phyloP scores from a whole-genome alignment of 2,888 invertebrate genomes.

The Oscheius sp. region DNA sequence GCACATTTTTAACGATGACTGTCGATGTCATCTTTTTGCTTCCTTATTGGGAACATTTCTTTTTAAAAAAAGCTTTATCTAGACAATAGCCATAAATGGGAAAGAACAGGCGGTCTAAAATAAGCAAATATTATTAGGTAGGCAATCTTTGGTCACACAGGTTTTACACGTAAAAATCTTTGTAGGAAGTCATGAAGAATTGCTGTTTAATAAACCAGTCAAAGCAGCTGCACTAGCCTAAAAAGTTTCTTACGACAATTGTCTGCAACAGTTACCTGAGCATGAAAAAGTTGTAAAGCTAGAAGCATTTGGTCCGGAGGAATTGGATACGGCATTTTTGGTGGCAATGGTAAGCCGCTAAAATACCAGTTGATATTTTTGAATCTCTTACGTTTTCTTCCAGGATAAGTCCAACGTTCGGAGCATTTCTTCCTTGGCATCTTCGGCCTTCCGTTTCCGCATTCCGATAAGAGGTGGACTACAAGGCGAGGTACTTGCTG shows the following conservation, averaged over 20 bases:
- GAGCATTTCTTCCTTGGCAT: slow-evolving; percentile 4
- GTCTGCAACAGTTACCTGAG: no score
- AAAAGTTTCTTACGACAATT: no score
- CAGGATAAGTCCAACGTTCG: slow-evolving; percentile 33
- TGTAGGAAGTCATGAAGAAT: slow-evolving; percentile 10
- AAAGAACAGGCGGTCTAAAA: neutral
- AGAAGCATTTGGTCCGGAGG: slow-evolving; percentile 34
- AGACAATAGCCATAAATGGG: no score
- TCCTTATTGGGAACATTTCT: neutral
- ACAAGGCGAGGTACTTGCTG: slow-evolving; percentile 13
- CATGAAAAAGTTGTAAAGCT: slow-evolving; percentile 37
- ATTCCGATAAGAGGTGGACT: slow-evolving; percentile 2
- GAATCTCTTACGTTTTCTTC: slow-evolving; percentile 10
- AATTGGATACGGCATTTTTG: slow-evolving; percentile 25
- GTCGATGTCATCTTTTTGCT: neutral
- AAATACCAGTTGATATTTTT: neutral
- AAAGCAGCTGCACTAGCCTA: slow-evolving; percentile 11
- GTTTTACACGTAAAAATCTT: slow-evolving; percentile 12
- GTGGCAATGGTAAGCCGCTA: neutral
- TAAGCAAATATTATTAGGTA: neutral
- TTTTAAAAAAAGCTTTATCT: neutral
- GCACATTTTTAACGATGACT: neutral
- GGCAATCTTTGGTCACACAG: neutral
- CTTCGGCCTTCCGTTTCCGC: slow-evolving; percentile 32
- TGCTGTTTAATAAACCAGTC: slow-evolving; percentile 23